Conservation (phyloP, 2,113 vertebrate genomes). For the Lycaon pictus region DNA sequence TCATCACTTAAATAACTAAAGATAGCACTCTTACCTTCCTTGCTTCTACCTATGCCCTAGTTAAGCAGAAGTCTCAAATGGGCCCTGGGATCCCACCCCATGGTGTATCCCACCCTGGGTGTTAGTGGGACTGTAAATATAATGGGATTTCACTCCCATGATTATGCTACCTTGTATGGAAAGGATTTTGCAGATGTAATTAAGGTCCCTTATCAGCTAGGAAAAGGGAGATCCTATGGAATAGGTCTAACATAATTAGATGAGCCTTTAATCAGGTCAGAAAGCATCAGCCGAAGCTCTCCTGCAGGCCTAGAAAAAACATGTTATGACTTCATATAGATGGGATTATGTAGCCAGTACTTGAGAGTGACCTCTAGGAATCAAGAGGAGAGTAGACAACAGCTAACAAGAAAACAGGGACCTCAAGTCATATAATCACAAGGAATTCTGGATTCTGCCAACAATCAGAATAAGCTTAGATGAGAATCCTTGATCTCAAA, state of each 20-base stretch:
- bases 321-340: background rate
- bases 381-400: background rate
- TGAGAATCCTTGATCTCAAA: background rate
- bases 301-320: background rate
- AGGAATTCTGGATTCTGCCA: background rate
- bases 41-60: background rate
- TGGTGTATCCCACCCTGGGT: background rate
- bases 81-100: background rate
- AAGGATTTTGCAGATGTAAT: background rate
- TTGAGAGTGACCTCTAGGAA: background rate
- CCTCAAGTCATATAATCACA: background rate
- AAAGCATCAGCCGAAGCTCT: background rate
- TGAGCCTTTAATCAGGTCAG: background rate
- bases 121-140: background rate
- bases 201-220: background rate
- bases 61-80: background rate
- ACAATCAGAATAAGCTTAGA: background rate
- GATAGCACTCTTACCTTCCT: background rate
- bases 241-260: background rate
- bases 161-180: background rate
- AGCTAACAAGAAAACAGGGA: slow-evolving; percentile 6
- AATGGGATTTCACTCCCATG: background rate
- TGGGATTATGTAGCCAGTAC: background rate
- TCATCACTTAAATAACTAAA: background rate
- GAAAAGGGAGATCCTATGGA: background rate